Evolutionary conservation across 2,113 vertebrate species (phyloP).

Genomic region (Psittacula cyanocephala): DNA sequence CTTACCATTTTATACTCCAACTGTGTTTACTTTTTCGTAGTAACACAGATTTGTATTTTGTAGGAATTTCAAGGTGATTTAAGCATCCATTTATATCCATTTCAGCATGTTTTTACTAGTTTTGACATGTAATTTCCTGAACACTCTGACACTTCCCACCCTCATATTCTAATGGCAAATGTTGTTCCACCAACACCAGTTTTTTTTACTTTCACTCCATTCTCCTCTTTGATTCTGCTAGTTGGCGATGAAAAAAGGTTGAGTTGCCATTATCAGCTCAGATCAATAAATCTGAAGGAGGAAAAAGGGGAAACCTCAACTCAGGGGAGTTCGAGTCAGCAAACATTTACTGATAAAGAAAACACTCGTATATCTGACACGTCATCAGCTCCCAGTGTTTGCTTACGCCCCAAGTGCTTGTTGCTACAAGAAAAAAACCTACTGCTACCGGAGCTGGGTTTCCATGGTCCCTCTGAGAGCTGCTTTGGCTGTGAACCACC

Average conservation of each 20-base stretch:
- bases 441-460: conserved; percentile 62
- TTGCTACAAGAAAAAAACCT: conserved; percentile 43
- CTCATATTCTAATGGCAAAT: neutral
- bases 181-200: neutral
- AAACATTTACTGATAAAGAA: conserved; percentile 75
- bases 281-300: conserved; percentile 51
- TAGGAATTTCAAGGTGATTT: conserved; percentile 34
- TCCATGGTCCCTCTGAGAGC: neutral
- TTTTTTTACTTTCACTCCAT: neutral
- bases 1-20: neutral
- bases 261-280: conserved; percentile 39
- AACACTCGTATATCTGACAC: conserved; percentile 79
- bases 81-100: neutral
- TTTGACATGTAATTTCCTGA: conserved; percentile 40
- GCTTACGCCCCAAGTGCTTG: conserved; percentile 66
- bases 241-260: neutral
- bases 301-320: conserved; percentile 50
- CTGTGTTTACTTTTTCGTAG: neutral
- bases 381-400: conserved; percentile 80
- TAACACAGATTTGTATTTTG: neutral
- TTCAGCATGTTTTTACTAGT: neutral
- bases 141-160: neutral
- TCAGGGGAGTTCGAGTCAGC: conserved; percentile 73
- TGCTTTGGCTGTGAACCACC: neutral
- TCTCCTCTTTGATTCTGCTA: neutral